These are phyloP conservation scores for Conchocele bisecta DNA, from an alignment of 2,888 invertebrate genomes.

Conservation along the genomic window DNA sequence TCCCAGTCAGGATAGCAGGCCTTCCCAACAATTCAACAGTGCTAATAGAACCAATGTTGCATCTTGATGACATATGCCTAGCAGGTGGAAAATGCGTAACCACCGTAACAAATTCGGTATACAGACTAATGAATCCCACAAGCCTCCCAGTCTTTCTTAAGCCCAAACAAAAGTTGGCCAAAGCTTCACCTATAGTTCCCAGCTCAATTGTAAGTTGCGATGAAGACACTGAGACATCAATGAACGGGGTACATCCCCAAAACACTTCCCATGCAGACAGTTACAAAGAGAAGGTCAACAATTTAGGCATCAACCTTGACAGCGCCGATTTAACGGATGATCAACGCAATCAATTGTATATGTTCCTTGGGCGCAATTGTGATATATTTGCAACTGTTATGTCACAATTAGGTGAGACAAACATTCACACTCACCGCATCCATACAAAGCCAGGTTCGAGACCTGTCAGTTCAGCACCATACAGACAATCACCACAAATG, in stretches of 20 bases:
- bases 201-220: background rate
- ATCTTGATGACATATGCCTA: background rate
- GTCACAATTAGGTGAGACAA: slow-evolving; percentile 19
- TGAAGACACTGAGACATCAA: background rate
- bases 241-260: background rate
- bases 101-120: background rate
- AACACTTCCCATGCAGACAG: background rate
- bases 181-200: background rate
- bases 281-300: slow-evolving; percentile 1
- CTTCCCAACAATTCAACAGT: background rate
- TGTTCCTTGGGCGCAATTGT: slow-evolving; percentile 5
- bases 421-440: slow-evolving; percentile 19
- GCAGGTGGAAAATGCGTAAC: background rate
- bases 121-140: slow-evolving; percentile 17
- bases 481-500: too few relatives aligned
- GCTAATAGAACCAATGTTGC: background rate
- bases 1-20: background rate
- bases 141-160: slow-evolving; percentile 11
- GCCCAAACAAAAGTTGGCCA: background rate
- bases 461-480: slow-evolving; percentile 20
- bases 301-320: slow-evolving; percentile 12
- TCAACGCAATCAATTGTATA: background rate
- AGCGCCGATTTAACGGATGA: background rate
- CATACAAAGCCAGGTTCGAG: slow-evolving; percentile 14
- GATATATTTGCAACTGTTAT: slow-evolving; percentile 23